Evolutionary conservation across 2,888 invertebrate genomes (phyloP).

Genomic region (Mongoloraphidia duomilia): DNA sequence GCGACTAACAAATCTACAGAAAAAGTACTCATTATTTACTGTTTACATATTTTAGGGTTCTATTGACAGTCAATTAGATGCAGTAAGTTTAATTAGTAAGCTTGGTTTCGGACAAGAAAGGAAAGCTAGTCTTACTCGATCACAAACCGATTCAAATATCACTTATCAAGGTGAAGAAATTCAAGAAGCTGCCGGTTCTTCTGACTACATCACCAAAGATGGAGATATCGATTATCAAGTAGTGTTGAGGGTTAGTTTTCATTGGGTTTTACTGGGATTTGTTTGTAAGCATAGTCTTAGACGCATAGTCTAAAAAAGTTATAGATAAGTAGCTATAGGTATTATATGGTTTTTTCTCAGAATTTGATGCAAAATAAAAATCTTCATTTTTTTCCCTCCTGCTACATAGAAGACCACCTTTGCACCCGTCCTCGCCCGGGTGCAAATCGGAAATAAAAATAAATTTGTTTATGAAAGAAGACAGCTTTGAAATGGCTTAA

Average conservation of each 20-base stretch:
- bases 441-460: too few relatives aligned
- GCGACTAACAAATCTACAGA: background rate
- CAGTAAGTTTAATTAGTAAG: constrained; percentile 45
- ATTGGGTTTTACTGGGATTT: background rate
- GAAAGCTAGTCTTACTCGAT: constrained; percentile 62
- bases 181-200: constrained; percentile 76
- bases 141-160: constrained; percentile 86
- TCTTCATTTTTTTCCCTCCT: too few relatives aligned
- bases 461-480: too few relatives aligned
- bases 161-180: constrained; percentile 76
- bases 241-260: constrained; percentile 51
- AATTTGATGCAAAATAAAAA: too few relatives aligned
- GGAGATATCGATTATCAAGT: constrained; percentile 89
- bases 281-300: too few relatives aligned
- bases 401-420: too few relatives aligned
- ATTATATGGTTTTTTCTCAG: too few relatives aligned
- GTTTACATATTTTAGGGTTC: constrained; percentile 45
- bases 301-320: too few relatives aligned
- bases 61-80: constrained; percentile 71
- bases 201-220: constrained; percentile 85
- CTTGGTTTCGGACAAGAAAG: constrained; percentile 46
- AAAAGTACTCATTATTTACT: constrained; percentile 1
- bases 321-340: too few relatives aligned
- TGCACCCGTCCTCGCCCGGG: too few relatives aligned
- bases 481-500: too few relatives aligned